Percentiles rank a stretch among this genome's conserved stretches.
Evolutionary conservation across 2,113 vertebrate species (phyloP).

Genomic region (Mesocricetus auratus): DNA sequence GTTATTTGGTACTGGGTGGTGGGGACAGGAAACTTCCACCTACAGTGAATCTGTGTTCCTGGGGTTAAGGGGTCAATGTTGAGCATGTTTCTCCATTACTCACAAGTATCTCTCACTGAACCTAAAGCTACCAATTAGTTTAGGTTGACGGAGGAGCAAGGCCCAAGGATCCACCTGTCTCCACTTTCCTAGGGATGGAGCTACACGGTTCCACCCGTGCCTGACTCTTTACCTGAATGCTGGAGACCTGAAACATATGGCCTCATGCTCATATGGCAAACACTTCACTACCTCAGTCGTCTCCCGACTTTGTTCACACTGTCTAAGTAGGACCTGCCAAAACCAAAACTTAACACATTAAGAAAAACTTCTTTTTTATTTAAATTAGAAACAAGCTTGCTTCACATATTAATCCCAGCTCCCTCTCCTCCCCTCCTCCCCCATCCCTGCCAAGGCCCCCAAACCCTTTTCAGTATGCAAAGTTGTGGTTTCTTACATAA

Average conservation of each 20-base stretch:
- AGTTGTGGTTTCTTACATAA: background rate
- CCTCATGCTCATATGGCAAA: too few relatives aligned
- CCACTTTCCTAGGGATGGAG: background rate
- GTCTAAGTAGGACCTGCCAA: background rate
- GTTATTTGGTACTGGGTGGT: too few relatives aligned
- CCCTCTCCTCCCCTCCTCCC: too few relatives aligned
- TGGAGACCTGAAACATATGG: background rate
- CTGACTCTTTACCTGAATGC: background rate
- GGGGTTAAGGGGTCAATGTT: background rate
- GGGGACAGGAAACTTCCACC: too few relatives aligned
- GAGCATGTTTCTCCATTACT: background rate
- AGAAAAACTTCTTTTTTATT: too few relatives aligned
- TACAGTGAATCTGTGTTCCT: too few relatives aligned
- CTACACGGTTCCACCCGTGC: background rate
- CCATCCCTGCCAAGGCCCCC: too few relatives aligned
- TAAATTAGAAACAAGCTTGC: too few relatives aligned
- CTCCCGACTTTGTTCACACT: background rate
- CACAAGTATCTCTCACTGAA: background rate
- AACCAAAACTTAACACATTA: background rate
- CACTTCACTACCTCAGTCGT: background rate
- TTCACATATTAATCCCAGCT: too few relatives aligned
- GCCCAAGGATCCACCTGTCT: background rate
- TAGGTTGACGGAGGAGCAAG: background rate
- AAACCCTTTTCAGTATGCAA: background rate
- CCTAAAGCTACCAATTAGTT: background rate